Evolutionary conservation across 2,797 vertebrate species (phyloP).

Genomic region (Poeciliopsis infans): DNA sequence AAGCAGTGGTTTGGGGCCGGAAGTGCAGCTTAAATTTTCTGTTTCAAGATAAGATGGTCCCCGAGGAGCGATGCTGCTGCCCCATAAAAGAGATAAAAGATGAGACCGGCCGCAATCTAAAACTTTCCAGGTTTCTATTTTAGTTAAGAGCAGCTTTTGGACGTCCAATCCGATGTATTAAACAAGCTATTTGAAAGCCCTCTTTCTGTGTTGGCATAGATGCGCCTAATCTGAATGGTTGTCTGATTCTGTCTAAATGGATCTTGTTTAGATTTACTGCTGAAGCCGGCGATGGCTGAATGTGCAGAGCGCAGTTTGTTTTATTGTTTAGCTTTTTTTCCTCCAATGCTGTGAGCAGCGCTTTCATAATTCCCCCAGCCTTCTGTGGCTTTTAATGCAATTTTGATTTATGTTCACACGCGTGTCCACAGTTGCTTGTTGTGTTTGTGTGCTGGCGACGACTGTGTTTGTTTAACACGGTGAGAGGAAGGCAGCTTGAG

Average conservation of each 20-base stretch:
- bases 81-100: conserved; percentile 31
- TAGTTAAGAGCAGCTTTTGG: conserved; percentile 30
- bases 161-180: conserved; percentile 37
- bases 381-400: conserved; percentile 56
- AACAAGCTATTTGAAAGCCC: conserved; percentile 29
- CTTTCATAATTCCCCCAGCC: conserved; percentile 57
- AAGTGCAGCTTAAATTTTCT: conserved; percentile 45
- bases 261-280: conserved; percentile 27
- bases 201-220: conserved; percentile 20
- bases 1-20: conserved; percentile 48
- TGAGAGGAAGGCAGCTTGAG: conserved; percentile 67
- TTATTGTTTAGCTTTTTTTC: conserved; percentile 10
- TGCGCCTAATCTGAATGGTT: conserved; percentile 22
- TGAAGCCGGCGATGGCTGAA: conserved; percentile 21
- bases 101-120: conserved; percentile 45
- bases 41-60: conserved; percentile 63
- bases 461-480: conserved; percentile 72
- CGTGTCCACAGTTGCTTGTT: conserved; percentile 38
- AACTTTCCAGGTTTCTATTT: conserved; percentile 45
- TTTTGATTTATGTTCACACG: conserved; percentile 56
- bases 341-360: conserved; percentile 37
- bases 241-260: conserved; percentile 30
- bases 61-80: conserved; percentile 39
- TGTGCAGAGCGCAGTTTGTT: conserved; percentile 25
- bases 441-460: conserved; percentile 43